Percentiles rank a stretch among this genome's conserved stretches.
Evolutionary conservation across 2,797 vertebrate genomes (phyloP).

Genomic region (Megaceryle alcyon): DNA sequence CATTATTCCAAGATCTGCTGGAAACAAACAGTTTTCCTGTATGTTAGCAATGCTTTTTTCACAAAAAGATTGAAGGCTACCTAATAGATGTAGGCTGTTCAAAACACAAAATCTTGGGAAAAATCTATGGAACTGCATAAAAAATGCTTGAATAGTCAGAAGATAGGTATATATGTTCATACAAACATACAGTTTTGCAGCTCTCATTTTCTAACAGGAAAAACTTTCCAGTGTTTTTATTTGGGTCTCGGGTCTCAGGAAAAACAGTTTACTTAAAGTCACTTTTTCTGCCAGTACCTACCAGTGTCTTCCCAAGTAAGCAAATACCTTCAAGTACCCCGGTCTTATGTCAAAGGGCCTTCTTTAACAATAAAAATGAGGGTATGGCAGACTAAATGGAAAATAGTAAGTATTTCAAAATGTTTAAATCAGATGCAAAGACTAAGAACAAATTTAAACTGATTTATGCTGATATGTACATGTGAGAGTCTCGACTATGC

Average conservation of each 20-base stretch:
- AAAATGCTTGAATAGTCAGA: not conserved
- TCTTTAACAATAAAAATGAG: not conserved
- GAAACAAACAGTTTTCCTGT: not conserved
- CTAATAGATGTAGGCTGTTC: not conserved
- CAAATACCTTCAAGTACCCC: not conserved
- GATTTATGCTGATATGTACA: not conserved
- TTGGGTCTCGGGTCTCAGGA: not conserved
- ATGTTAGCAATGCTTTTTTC: not conserved
- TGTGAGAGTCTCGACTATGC: not conserved
- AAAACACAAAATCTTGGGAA: not conserved
- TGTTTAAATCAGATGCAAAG: not conserved
- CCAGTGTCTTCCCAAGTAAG: not conserved
- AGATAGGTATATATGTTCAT: not conserved
- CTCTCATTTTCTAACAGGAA: not conserved
- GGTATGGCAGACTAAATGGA: not conserved
- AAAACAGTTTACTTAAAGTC: not conserved
- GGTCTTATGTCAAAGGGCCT: not conserved
- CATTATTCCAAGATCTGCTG: not conserved
- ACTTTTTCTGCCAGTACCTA: not conserved
- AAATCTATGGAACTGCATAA: not conserved
- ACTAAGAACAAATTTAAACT: not conserved
- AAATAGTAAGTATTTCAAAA: not conserved
- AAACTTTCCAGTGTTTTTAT: not conserved
- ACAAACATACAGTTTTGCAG: not conserved
- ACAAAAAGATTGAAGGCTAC: not conserved